phyloP scores from a whole-genome alignment of 2,888 invertebrate species.

The Morpho deidamia region DNA sequence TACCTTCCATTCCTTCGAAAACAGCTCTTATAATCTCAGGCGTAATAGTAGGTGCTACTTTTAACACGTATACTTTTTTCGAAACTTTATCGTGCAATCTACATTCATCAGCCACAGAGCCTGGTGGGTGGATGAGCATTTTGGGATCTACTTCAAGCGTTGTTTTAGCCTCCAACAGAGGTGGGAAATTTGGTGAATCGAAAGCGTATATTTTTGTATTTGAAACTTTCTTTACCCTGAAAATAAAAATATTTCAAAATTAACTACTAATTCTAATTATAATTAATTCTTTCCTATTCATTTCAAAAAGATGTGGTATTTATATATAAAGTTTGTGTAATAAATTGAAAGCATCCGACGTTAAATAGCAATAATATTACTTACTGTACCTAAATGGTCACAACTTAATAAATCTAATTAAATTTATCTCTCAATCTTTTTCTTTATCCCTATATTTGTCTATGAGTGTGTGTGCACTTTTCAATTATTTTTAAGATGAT shows the following conservation, averaged over 20 bases:
- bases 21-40: conserved; percentile 84
- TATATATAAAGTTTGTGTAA: too few relatives aligned
- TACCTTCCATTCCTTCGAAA: conserved; percentile 83
- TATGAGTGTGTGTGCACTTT: too few relatives aligned
- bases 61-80: conserved; percentile 89
- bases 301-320: too few relatives aligned
- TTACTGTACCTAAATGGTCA: too few relatives aligned
- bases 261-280: too few relatives aligned
- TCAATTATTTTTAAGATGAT: too few relatives aligned
- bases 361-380: too few relatives aligned
- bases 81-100: conserved; percentile 85
- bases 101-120: conserved; percentile 78
- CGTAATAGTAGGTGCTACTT: conserved; percentile 95
- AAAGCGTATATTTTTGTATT: conserved; percentile 89
- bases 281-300: too few relatives aligned
- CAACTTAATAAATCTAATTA: too few relatives aligned
- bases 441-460: too few relatives aligned
- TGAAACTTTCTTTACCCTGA: conserved; percentile 86
- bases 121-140: conserved; percentile 57
- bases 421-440: too few relatives aligned
- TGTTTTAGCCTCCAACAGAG: conserved; percentile 81
- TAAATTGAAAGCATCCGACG: too few relatives aligned
- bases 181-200: conserved; percentile 90
- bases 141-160: conserved; percentile 86
- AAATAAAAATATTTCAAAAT: conserved; percentile 8